Conservation (phyloP, 64 coral and sea anemone genomes). For the Dendronephthya gigantea region DNA sequence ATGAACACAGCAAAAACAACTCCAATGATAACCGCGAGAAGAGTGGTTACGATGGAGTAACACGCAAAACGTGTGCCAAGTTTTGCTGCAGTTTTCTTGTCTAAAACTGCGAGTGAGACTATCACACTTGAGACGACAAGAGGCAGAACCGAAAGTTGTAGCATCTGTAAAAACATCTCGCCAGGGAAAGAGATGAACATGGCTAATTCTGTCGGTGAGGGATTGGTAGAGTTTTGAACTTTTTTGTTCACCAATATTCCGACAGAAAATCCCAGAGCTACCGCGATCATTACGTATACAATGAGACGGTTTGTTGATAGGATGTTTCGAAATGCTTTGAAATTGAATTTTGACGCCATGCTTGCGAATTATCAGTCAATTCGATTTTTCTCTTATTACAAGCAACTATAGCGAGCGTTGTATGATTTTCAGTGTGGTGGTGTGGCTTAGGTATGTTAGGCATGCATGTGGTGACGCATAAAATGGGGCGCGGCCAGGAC, state of each 20-base stretch:
- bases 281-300: neutral
- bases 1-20: neutral
- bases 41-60: neutral
- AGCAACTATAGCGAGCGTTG: too few relatives aligned
- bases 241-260: neutral
- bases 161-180: neutral
- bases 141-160: neutral
- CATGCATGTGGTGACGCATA: too few relatives aligned
- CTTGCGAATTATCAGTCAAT: too few relatives aligned
- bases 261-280: neutral
- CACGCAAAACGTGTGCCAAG: neutral
- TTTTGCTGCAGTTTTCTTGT: neutral
- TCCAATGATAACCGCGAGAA: neutral
- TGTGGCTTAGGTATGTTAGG: too few relatives aligned
- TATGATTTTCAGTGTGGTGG: too few relatives aligned
- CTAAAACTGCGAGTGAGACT: neutral
- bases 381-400: too few relatives aligned
- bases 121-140: neutral
- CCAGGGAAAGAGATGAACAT: neutral
- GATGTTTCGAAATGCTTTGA: too few relatives aligned
- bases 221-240: neutral
- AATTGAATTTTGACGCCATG: too few relatives aligned
- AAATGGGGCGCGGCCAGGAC: too few relatives aligned
- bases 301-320: neutral
- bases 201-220: neutral